Conservation (phyloP, 2,113 vertebrate species). For the Astur gentilis region DNA sequence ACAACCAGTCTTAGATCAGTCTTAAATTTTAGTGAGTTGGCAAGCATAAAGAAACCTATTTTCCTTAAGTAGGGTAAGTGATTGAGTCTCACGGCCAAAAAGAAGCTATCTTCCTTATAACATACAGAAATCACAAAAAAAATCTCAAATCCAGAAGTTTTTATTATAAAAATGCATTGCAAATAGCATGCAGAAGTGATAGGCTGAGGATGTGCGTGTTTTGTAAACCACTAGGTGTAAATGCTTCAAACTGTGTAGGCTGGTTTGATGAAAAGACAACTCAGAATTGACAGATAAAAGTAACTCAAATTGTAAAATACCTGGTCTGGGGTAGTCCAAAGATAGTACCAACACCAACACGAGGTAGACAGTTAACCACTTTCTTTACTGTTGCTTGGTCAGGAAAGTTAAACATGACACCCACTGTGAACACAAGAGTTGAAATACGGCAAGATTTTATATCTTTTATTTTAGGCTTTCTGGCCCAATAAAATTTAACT, state of each 20-base stretch:
- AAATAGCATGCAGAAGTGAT: neutral
- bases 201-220: neutral
- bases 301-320: slow-evolving; percentile 60
- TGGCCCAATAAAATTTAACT: neutral
- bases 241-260: neutral
- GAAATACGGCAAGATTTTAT: neutral
- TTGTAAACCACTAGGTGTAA: neutral
- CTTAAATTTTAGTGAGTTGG: neutral
- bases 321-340: slow-evolving; percentile 95
- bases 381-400: slow-evolving; percentile 92
- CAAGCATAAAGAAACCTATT: neutral
- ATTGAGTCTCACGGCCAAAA: neutral
- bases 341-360: slow-evolving; percentile 94
- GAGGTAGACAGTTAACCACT: slow-evolving; percentile 91
- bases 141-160: neutral
- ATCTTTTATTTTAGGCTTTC: neutral
- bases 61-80: neutral
- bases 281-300: neutral
- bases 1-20: neutral
- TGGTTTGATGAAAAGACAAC: neutral
- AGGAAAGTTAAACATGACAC: slow-evolving; percentile 97
- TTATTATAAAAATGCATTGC: neutral
- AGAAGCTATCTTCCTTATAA: neutral
- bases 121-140: neutral
- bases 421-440: slow-evolving; percentile 74